Conservation (phyloP, 2,113 vertebrate genomes). For the Seriola rivoliana region DNA sequence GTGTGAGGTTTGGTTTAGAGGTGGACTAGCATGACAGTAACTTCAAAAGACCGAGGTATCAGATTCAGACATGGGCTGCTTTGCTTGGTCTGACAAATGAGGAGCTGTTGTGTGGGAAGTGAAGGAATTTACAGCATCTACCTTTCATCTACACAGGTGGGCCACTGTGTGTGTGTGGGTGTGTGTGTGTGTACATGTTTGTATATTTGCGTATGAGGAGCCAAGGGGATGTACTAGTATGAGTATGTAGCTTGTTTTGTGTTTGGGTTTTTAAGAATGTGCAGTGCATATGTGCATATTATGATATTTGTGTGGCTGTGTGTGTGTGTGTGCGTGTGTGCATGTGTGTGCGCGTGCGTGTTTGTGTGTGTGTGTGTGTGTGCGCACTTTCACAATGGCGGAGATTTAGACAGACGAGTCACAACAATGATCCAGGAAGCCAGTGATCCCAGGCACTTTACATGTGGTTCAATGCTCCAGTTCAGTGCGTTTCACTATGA, state of each 20-base stretch:
- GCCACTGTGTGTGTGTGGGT: constrained; percentile 53
- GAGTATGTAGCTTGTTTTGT: constrained; percentile 34
- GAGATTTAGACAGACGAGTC: constrained; percentile 68
- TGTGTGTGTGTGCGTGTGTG: constrained; percentile 18
- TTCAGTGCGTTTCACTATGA: constrained; percentile 30
- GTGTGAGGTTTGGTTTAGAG: constrained; percentile 48
- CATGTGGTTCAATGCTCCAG: constrained; percentile 56
- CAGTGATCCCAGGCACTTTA: constrained; percentile 62
- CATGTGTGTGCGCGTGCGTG: constrained; percentile 1
- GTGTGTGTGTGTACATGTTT: background rate
- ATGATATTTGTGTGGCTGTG: background rate
- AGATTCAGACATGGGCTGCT: constrained; percentile 83
- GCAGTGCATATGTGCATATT: constrained; percentile 2
- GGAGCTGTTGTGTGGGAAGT: constrained; percentile 82
- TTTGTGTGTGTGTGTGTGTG: constrained; percentile 30
- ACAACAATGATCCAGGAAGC: constrained; percentile 80
- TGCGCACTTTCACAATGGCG: constrained; percentile 4
- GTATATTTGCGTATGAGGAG: constrained; percentile 16
- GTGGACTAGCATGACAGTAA: constrained; percentile 70
- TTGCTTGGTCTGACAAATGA: constrained; percentile 79
- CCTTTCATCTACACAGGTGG: constrained; percentile 88
- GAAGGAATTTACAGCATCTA: constrained; percentile 85
- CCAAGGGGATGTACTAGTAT: background rate
- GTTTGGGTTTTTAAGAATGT: constrained; percentile 45
- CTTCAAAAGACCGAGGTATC: constrained; percentile 84